Conservation (phyloP, 1,140 invertebrate species). For the Rhopalosiphum maidis region DNA sequence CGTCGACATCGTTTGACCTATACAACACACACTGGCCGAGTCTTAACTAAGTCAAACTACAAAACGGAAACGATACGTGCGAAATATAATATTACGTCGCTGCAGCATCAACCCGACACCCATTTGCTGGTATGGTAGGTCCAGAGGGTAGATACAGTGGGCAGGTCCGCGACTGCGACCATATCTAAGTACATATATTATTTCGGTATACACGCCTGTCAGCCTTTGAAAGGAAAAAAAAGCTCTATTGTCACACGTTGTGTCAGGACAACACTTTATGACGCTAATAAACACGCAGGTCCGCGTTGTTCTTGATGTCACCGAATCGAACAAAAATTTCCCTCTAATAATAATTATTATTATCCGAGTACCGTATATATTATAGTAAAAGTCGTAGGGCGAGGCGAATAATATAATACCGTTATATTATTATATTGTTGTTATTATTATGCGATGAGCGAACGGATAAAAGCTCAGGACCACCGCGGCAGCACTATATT, state of each 20-base stretch:
- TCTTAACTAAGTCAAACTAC: not conserved
- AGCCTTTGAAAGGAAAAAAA: not conserved
- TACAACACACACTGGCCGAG: not conserved
- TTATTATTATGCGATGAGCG: not conserved
- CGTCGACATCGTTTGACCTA: not conserved
- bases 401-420: not conserved
- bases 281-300: not conserved
- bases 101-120: not conserved
- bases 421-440: not conserved
- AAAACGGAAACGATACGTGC: not conserved
- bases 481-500: not conserved
- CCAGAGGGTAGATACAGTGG: not conserved
- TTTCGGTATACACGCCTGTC: not conserved
- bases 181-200: constrained; percentile 1
- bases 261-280: not conserved
- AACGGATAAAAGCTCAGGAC: not conserved
- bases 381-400: not conserved
- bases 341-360: constrained; percentile 23
- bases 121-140: not conserved
- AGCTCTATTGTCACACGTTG: not conserved
- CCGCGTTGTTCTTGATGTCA: not conserved
- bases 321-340: constrained; percentile 10
- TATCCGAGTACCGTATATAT: not conserved
- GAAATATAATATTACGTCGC: not conserved
- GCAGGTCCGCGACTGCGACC: not conserved